Conservation (phyloP, 2,797 vertebrate species). For the Tadarida brasiliensis region DNA sequence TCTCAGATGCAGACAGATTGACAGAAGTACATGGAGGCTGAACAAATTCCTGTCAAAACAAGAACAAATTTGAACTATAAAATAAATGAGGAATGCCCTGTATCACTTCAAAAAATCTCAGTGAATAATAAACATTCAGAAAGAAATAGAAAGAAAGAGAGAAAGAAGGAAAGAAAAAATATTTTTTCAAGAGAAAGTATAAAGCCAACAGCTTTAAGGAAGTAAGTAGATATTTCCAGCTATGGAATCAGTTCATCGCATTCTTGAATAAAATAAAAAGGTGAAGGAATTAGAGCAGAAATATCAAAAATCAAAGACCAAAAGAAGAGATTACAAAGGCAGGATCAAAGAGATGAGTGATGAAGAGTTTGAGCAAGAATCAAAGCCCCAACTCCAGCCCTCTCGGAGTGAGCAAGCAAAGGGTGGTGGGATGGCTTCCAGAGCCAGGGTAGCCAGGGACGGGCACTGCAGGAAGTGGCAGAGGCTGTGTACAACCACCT, state of each 20-base stretch:
- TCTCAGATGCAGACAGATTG: constrained; percentile 27
- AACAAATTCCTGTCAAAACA: neutral
- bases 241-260: neutral
- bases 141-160: accelerated
- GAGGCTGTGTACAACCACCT: neutral
- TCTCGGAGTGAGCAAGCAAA: neutral
- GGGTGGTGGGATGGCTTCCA: accelerated
- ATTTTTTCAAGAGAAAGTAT: neutral
- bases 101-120: neutral
- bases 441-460: accelerated
- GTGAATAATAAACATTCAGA: neutral
- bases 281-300: constrained; percentile 21
- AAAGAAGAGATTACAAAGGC: constrained; percentile 13
- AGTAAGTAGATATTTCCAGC: neutral
- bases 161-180: accelerated
- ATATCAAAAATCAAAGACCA: constrained; percentile 46
- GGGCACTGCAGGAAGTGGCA: neutral
- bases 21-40: neutral
- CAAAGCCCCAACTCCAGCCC: neutral
- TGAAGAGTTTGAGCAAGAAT: neutral
- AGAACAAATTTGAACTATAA: neutral
- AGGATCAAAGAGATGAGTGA: neutral
- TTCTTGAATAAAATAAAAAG: neutral
- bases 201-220: neutral
- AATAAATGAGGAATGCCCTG: neutral